These are phyloP conservation scores for Hyposoter dolosus DNA, from an alignment of 2,888 invertebrate species.

Conservation along the genomic window DNA sequence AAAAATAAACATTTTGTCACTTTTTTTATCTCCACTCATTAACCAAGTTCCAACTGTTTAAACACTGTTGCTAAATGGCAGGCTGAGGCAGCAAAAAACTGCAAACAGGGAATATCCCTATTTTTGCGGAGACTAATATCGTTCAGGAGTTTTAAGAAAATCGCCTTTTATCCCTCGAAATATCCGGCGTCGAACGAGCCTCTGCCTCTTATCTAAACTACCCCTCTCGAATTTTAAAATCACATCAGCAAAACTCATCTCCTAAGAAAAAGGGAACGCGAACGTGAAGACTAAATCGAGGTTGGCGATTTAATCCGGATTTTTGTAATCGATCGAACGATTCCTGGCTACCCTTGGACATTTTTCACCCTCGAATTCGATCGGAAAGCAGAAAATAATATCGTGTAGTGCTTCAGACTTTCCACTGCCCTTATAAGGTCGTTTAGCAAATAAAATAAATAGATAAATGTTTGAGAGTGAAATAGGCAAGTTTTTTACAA, in stretches of 20 bases:
- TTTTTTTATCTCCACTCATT: background rate
- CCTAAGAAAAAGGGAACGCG: background rate
- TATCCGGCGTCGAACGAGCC: conserved; percentile 63
- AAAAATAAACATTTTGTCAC: background rate
- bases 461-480: background rate
- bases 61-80: background rate
- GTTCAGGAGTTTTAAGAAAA: conserved; percentile 71
- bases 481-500: background rate
- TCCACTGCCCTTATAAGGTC: background rate
- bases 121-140: background rate
- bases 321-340: conserved; percentile 57
- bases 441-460: conserved; percentile 21
- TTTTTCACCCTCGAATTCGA: conserved; percentile 25
- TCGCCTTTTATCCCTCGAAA: conserved; percentile 67
- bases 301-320: conserved; percentile 18
- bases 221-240: conserved; percentile 72
- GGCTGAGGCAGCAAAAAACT: background rate
- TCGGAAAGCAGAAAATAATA: conserved; percentile 27
- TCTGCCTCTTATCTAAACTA: conserved; percentile 76
- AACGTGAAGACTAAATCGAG: background rate
- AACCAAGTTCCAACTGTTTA: background rate
- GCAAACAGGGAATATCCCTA: background rate
- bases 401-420: background rate
- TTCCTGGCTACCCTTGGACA: conserved; percentile 1
- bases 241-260: conserved; percentile 27